Evolutionary conservation across 1,140 invertebrate species (phyloP), one percentile per base, ranked within the genome.

Genomic region (Plutomurus gul): DNA sequence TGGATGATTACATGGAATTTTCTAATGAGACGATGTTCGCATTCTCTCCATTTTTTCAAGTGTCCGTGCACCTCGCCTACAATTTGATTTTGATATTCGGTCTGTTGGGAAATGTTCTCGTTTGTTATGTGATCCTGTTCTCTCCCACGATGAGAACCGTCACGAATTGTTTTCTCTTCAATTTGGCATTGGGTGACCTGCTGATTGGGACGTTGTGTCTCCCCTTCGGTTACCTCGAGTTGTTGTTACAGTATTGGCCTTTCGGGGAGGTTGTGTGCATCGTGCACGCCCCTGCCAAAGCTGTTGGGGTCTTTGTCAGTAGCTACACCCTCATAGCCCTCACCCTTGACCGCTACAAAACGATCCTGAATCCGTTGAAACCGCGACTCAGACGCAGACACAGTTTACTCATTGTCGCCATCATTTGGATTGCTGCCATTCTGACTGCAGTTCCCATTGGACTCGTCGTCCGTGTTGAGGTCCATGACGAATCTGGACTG

Each of bases 151-250:
- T 95, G 93, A 89, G 92, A 79, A 95, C 93, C 0, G 92, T 95
- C 0, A 95, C 94, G 3, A 95, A 95, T 84, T 93, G 92, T 84
- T 95, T 95, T 85, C 95, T 96, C 77, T 91, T 92, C 81, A 96
- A 95, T 86, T 86, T 96, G 78, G 93, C 94, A 0, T 87, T 95
- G 8, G 93, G 93, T 27, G 94, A 96, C 85, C 91, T 96, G n/a
- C 86, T 95, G 36, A 94, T 95, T 90, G 92, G 93, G 0, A 82
- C 94, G 1, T 91, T 95, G 78, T 95, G 94, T 85, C 91, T 95
- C n/a, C 94, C 94, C 1, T 94, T 95, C 81, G 92, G 93, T 4
- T 94, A 94, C 80, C 88, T 95, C 1, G 89, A 92, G 3, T 86
- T 94, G 30, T 87, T 94, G 27, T 86, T 94, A 20, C 89, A 91